Percentiles rank a stretch among this genome's conserved stretches.
Conservation (phyloP, 2,797 vertebrate species). For the Fringilla coelebs region DNA sequence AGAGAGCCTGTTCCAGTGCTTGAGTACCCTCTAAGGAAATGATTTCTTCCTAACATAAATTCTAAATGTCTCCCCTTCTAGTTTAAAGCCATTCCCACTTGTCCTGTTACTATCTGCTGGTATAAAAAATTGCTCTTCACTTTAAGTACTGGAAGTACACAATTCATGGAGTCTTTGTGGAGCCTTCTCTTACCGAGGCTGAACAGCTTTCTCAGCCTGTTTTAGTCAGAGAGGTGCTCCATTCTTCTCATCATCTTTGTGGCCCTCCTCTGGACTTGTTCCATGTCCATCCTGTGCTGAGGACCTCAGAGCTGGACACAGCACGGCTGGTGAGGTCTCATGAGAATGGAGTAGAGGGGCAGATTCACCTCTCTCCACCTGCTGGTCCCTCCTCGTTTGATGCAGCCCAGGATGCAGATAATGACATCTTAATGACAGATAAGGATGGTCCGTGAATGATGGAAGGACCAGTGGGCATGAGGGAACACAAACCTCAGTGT, state of each 20-base stretch:
- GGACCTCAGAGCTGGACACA: background rate
- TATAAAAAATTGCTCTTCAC: background rate
- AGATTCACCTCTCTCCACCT: background rate
- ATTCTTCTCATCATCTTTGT: background rate
- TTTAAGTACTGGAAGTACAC: background rate
- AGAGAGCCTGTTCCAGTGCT: background rate
- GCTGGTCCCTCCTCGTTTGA: background rate
- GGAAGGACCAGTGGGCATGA: background rate
- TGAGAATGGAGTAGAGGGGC: background rate
- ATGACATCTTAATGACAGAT: background rate
- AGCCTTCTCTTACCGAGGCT: background rate
- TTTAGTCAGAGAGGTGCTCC: background rate
- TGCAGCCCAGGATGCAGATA: background rate
- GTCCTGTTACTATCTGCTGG: background rate
- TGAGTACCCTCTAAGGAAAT: background rate
- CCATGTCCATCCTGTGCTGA: background rate
- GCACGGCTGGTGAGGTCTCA: background rate
- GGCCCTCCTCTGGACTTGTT: background rate
- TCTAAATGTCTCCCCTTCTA: background rate
- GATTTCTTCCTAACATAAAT: background rate
- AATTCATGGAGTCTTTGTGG: too few relatives aligned
- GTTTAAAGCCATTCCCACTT: background rate
- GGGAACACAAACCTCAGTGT: background rate
- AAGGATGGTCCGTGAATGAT: background rate
- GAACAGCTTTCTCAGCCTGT: background rate